These are phyloP conservation scores for Sphyrna mokarran DNA, from an alignment of 2,113 vertebrate genomes.

Conservation along the genomic window DNA sequence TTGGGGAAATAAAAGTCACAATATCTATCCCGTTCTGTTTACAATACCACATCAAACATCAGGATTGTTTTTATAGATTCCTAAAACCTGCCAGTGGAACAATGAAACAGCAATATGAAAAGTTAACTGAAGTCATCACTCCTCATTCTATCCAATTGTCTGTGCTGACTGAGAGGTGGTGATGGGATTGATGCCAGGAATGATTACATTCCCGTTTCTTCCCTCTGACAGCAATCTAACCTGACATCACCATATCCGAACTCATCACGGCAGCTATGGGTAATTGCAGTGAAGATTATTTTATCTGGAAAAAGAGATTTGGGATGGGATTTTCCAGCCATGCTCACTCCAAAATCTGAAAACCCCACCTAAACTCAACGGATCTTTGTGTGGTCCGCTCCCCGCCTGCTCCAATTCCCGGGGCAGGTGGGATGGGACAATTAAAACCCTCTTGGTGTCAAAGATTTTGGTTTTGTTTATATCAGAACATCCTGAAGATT, in stretches of 20 bases:
- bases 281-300: background rate
- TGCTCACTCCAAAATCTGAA: no score
- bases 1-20: background rate
- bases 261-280: background rate
- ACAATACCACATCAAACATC: background rate
- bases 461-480: no score
- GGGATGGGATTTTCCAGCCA: no score
- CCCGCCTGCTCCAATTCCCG: no score
- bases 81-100: background rate
- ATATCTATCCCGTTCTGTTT: background rate
- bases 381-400: no score
- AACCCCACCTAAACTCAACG: no score
- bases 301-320: background rate
- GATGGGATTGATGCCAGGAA: background rate
- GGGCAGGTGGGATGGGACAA: no score
- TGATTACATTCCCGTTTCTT: background rate
- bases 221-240: background rate
- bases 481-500: no score
- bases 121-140: conserved; percentile 22
- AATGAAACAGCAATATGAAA: background rate
- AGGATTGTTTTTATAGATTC: background rate
- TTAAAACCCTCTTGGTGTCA: no score
- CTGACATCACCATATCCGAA: background rate
- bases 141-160: background rate
- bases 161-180: background rate